Conservation (phyloP, 2,888 invertebrate species). For the Ligdia adustata region DNA sequence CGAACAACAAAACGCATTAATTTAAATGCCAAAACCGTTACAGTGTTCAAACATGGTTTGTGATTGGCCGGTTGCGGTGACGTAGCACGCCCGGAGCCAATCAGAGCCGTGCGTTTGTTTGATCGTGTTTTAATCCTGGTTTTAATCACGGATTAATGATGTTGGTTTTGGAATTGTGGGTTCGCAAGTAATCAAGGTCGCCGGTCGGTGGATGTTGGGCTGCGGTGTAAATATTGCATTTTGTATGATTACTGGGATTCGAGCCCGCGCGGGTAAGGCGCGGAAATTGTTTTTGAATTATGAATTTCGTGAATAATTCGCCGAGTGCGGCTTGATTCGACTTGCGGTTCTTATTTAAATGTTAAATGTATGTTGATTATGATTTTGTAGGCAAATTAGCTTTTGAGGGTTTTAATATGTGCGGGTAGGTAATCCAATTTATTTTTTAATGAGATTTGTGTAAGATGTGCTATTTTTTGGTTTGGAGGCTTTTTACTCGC, state of each 20-base stretch:
- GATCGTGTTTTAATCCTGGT: conserved; percentile 46
- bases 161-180: conserved; percentile 44
- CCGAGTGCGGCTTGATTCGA: conserved; percentile 9
- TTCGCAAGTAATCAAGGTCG: conserved; percentile 45
- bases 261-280: conserved; percentile 15
- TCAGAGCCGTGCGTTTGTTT: conserved; percentile 30
- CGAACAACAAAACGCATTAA: not conserved
- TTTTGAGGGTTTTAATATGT: not conserved
- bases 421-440: no score
- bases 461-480: no score
- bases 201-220: conserved; percentile 42
- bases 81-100: conserved; percentile 25
- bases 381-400: not conserved
- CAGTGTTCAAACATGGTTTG: conserved; percentile 29
- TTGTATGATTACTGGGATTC: conserved; percentile 31
- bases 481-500: no score
- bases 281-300: conserved; percentile 48
- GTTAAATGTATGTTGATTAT: not conserved
- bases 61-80: conserved; percentile 30
- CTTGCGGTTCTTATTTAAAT: conserved; percentile 1
- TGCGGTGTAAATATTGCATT: conserved; percentile 42
- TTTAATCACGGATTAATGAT: conserved; percentile 42
- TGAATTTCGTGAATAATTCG: conserved; percentile 46
- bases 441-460: no score
- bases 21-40: conserved; percentile 31